Evolutionary conservation across 30 jellyfish, hydroid and myxozoan genomes (phyloP).

Genomic region (Aurelia aurita): DNA sequence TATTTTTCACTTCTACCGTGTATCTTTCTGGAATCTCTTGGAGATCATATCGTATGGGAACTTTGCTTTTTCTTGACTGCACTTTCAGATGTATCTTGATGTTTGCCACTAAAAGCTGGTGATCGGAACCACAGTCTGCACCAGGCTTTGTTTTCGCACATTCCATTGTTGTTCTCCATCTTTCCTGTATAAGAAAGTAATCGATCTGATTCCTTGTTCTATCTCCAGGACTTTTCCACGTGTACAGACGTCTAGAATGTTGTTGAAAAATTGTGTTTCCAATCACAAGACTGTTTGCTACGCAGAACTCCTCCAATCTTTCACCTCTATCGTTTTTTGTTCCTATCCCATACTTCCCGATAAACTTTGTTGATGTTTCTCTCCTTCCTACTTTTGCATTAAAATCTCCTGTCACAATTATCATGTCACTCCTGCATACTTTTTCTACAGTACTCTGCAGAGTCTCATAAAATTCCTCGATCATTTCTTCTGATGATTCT

Average conservation of each 20-base stretch:
- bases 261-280: conserved; percentile 26
- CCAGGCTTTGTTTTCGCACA: conserved; percentile 11
- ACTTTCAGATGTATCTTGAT: conserved; percentile 5
- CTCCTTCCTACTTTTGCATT: conserved; percentile 9
- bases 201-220: conserved; percentile 29
- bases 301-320: conserved; percentile 36
- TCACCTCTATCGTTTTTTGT: conserved; percentile 10
- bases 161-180: conserved; percentile 13
- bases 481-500: not conserved
- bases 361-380: not conserved
- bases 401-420: conserved; percentile 15
- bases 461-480: conserved; percentile 20
- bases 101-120: conserved; percentile 11
- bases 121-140: conserved; percentile 33
- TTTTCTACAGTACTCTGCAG: not conserved
- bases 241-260: conserved; percentile 12
- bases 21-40: conserved; percentile 8
- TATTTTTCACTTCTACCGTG: not conserved
- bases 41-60: conserved; percentile 8
- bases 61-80: not conserved
- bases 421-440: conserved; percentile 6
- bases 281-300: conserved; percentile 2
- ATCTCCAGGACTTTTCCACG: conserved; percentile 25
- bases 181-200: not conserved
- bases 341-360: conserved; percentile 17